phyloP scores from a whole-genome alignment of 2,113 vertebrate genomes.

The Grammomys dolichurus region DNA sequence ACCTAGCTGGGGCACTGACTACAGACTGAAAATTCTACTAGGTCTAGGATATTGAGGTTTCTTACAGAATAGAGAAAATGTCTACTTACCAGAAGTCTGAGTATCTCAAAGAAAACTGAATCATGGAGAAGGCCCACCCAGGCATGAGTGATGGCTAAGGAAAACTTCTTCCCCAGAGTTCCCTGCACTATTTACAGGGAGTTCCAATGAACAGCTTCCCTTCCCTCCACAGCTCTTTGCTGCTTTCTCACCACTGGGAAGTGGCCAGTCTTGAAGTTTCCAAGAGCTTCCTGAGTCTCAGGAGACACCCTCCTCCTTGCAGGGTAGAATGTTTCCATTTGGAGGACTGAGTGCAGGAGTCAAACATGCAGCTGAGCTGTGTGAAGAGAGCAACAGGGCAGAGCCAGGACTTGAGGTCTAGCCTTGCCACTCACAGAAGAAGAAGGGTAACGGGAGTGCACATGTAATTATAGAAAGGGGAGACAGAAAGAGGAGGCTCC shows the following conservation, averaged over 20 bases:
- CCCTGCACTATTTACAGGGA: neutral
- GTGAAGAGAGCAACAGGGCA: neutral
- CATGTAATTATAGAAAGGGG: neutral
- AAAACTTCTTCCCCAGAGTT: neutral
- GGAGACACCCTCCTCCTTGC: neutral
- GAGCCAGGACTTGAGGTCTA: neutral
- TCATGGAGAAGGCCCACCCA: neutral
- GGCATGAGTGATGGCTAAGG: neutral
- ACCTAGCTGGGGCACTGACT: neutral
- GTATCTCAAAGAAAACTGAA: neutral
- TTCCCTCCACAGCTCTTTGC: too few species aligned
- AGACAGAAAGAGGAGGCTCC: neutral
- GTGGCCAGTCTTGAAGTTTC: neutral
- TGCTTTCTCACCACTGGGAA: neutral
- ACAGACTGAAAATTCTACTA: neutral
- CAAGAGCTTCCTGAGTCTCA: neutral
- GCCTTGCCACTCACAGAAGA: neutral
- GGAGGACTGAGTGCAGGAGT: neutral
- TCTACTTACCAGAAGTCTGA: neutral
- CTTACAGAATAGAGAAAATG: neutral
- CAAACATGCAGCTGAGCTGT: neutral
- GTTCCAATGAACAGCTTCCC: neutral
- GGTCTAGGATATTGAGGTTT: neutral
- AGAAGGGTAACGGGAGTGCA: neutral
- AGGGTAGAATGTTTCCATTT: too few species aligned